These are phyloP conservation scores for Cliona cf. orientalis DNA, from an alignment of 37 sponge, comb jelly and placozoan species.

Conservation along the genomic window DNA sequence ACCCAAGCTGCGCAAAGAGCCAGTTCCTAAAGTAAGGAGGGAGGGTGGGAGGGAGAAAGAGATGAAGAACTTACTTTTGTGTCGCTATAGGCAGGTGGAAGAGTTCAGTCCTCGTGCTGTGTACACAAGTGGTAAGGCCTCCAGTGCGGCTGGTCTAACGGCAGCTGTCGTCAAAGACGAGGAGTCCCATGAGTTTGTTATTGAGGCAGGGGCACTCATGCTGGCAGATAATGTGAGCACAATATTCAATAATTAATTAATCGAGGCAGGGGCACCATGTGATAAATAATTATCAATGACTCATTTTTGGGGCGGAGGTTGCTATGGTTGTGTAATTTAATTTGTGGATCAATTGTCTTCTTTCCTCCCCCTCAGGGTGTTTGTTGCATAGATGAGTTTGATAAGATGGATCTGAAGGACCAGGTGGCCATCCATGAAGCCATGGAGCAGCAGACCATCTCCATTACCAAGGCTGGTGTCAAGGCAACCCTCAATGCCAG, in stretches of 20 bases:
- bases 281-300: too few relatives aligned
- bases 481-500: slow-evolving; percentile 99
- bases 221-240: slow-evolving; percentile 97
- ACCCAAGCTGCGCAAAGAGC: slow-evolving; percentile 98
- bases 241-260: too few relatives aligned
- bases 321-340: too few relatives aligned
- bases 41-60: too few relatives aligned
- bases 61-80: too few relatives aligned
- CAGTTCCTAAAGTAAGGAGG: slow-evolving; percentile 94
- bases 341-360: neutral
- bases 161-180: slow-evolving; percentile 99
- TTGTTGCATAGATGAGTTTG: slow-evolving; percentile 99
- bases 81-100: slow-evolving; percentile 85
- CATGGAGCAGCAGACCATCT: slow-evolving; percentile 99
- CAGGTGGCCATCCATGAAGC: slow-evolving; percentile 99
- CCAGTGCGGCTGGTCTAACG: slow-evolving; percentile 98
- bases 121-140: slow-evolving; percentile 97
- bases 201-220: slow-evolving; percentile 99
- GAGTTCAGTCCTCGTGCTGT: slow-evolving; percentile 97
- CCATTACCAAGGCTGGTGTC: slow-evolving; percentile 99
- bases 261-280: too few relatives aligned
- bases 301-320: too few relatives aligned
- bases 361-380: slow-evolving; percentile 81
- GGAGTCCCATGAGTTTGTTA: slow-evolving; percentile 97
- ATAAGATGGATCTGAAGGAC: slow-evolving; percentile 98